Evolutionary conservation across 2,797 vertebrate species (phyloP), one percentile per base, ranked within the genome.

Genomic region (Loriculus beryllinus): DNA sequence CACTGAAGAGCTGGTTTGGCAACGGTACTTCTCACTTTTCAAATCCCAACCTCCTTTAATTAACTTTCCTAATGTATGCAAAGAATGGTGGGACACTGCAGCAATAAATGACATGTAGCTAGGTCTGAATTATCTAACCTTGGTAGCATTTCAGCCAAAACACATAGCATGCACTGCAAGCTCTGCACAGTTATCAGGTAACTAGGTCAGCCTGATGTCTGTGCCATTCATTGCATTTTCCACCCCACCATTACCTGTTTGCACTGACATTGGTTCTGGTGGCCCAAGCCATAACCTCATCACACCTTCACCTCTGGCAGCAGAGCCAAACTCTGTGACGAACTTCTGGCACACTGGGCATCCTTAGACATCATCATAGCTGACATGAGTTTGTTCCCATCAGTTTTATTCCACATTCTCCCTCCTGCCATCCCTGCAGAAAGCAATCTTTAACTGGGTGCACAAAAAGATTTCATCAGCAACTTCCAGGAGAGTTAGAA

Each of bases 31-130:
- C 81, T 93, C 93, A 86, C 88, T 95, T 93, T 56, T 28, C 88
- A 71, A 39, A 74, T 64, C 60, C 51, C 86, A 94, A 49, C 57
- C 88, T 94, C 83, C 71, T 88, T 67, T 84, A 69, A 88, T 95
- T 79, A 84, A 95, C 60, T 94, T 57, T 12, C 22, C 43, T 29
- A 20, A 79, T 68, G 60, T 29, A 57, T 1, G 52, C 8, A 14
- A 60, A 84, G 71, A 63, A 57, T 40, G 43, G 62, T 26, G 52
- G 95, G 78, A 62, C n/a, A 43, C 0, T 0, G 52, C 49, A 65
- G 75, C 35, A 33, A 16, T 3, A 21, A 65, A 65, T 7, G 25
- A 45, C 28, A 31, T 0, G 6, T 1, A 29, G 26, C 60, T 25
- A 29, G 48, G 14, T 13, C 91, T 43, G 78, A 60, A 18, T 33